Conservation (phyloP, 2,888 invertebrate species). For the Elegia similella region DNA sequence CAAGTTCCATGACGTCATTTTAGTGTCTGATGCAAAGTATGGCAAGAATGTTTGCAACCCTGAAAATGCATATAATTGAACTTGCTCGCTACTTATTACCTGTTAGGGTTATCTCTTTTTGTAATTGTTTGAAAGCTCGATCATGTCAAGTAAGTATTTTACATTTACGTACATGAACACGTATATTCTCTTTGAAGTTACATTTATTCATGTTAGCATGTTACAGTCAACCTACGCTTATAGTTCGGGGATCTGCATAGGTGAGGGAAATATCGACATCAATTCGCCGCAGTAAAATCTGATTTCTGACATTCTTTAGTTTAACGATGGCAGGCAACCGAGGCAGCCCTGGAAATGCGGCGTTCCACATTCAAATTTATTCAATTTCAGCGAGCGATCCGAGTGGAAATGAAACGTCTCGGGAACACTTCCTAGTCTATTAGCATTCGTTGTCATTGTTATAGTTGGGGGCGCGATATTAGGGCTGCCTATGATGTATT, state of each 20-base stretch:
- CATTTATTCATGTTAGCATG: background rate
- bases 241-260: background rate
- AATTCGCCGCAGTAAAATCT: background rate
- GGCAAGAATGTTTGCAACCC: too few species aligned
- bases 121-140: too few species aligned
- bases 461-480: slow-evolving; percentile 22
- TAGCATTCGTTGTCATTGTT: slow-evolving; percentile 51
- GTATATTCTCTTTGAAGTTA: too few species aligned
- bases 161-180: too few species aligned
- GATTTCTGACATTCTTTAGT: background rate
- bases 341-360: slow-evolving; percentile 29
- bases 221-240: background rate
- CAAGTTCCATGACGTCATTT: too few species aligned
- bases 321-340: background rate
- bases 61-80: too few species aligned
- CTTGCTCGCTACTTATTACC: too few species aligned
- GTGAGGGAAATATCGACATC: background rate
- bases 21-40: too few species aligned
- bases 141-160: too few species aligned
- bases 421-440: slow-evolving; percentile 56
- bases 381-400: slow-evolving; percentile 66
- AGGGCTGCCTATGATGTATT: slow-evolving; percentile 18
- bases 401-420: slow-evolving; percentile 69
- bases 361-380: slow-evolving; percentile 73
- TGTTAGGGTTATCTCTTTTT: too few species aligned